Conservation (phyloP, 2,113 vertebrate genomes). For the Trochalopteron elliotii region DNA sequence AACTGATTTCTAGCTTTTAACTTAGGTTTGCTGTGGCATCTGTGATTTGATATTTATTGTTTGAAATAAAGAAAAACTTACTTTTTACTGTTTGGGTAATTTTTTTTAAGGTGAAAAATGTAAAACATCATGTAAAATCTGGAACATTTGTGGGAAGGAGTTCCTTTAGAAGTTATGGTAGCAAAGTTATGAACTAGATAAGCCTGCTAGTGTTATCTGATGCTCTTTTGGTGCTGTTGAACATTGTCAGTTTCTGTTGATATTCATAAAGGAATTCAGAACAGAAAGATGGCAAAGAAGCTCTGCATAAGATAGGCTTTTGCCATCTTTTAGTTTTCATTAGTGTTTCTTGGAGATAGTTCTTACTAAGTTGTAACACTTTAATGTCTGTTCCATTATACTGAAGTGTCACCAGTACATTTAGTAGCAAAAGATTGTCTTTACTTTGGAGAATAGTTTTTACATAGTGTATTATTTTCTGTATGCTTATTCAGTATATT, state of each 20-base stretch:
- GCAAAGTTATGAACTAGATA: background rate
- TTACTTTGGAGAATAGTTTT: background rate
- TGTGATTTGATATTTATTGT: background rate
- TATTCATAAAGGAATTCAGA: background rate
- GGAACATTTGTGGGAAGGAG: background rate
- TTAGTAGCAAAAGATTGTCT: background rate
- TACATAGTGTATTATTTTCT: background rate
- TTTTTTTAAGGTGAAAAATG: background rate
- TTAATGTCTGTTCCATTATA: background rate
- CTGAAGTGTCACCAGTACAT: background rate
- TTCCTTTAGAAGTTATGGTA: background rate
- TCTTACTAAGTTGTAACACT: background rate
- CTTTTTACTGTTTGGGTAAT: background rate
- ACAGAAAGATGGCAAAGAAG: background rate
- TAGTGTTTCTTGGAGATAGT: background rate
- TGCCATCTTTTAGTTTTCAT: background rate
- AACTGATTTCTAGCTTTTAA: background rate
- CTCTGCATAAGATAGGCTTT: background rate
- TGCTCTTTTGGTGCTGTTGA: background rate
- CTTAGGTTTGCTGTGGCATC: background rate
- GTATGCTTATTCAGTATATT: background rate
- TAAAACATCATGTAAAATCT: background rate
- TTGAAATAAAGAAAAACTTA: background rate
- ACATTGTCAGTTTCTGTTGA: background rate
- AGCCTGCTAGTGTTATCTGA: background rate